Evolutionary conservation across 2,797 vertebrate genomes (phyloP).

Genomic region (Ceryle rudis): DNA sequence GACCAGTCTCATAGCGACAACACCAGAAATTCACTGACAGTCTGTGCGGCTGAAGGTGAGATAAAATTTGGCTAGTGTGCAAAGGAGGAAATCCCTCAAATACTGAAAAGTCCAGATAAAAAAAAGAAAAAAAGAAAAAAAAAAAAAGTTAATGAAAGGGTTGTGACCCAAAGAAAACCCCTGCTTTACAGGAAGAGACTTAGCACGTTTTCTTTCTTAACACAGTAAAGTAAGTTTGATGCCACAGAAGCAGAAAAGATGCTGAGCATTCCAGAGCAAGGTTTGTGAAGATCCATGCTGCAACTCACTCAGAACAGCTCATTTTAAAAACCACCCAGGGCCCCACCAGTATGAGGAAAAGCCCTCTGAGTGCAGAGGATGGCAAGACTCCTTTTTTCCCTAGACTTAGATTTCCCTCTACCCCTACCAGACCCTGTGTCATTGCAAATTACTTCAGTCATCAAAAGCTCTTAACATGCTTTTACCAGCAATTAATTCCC

Average conservation of each 20-base stretch:
- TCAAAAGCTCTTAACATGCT: conserved; percentile 54
- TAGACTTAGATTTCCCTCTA: not conserved
- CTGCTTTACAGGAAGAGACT: not conserved
- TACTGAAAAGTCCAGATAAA: not conserved
- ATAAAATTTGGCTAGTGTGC: not conserved
- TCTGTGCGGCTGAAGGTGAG: not conserved
- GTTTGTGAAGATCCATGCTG: not conserved
- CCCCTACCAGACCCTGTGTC: not conserved
- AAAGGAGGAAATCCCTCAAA: not conserved
- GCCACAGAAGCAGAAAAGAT: rapidly evolving
- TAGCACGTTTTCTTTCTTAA: not conserved
- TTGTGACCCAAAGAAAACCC: rapidly evolving
- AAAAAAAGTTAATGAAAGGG: not conserved
- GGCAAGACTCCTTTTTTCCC: not conserved
- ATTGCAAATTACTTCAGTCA: conserved; percentile 51
- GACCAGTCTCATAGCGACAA: not conserved
- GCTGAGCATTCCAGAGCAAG: not conserved
- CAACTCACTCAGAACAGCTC: not conserved
- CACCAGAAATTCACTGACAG: not conserved
- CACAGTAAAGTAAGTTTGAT: not conserved
- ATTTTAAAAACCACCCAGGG: not conserved
- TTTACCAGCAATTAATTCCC: conserved; percentile 53
- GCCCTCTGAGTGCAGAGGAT: rapidly evolving
- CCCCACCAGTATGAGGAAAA: not conserved
- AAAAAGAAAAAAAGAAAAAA: rapidly evolving